These are phyloP conservation scores for Scrobipalpa costella DNA, from an alignment of 2,888 invertebrate genomes.

Conservation along the genomic window DNA sequence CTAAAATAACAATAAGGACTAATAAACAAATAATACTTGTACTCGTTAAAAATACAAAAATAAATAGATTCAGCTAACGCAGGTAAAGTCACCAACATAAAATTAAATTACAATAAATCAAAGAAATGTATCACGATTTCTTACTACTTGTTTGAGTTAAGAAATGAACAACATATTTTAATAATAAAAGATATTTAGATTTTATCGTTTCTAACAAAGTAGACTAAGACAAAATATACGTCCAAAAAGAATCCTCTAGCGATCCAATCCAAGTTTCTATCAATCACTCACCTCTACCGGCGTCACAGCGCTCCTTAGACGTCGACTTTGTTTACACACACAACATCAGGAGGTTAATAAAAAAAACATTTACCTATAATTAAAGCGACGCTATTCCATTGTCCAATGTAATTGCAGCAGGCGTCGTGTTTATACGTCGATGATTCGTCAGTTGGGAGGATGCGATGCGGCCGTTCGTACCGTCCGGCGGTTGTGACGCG, in stretches of 20 bases:
- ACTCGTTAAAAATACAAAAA: too few species aligned
- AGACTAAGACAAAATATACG: neutral
- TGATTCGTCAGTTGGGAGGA: neutral
- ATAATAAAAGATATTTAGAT: neutral
- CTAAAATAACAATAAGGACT: too few species aligned
- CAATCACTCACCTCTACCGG: conserved; percentile 20
- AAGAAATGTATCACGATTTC: too few species aligned
- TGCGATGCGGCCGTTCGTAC: neutral
- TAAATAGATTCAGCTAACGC: too few species aligned
- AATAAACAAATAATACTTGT: too few species aligned
- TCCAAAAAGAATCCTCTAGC: neutral
- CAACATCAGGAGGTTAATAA: conserved; percentile 38
- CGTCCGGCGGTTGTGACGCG: conserved; percentile 3
- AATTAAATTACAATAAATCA: too few species aligned
- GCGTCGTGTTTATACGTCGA: conserved; percentile 19
- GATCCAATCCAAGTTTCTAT: neutral
- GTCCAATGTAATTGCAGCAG: conserved; percentile 55
- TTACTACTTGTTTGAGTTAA: too few species aligned
- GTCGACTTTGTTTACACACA: conserved; percentile 22
- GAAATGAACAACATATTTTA: too few species aligned
- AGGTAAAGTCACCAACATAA: too few species aligned
- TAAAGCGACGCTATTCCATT: conserved; percentile 63
- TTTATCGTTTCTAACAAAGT: neutral
- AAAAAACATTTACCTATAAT: conserved; percentile 55
- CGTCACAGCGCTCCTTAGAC: conserved; percentile 4